Percentiles rank a stretch among this genome's conserved stretches.
phyloP scores from a whole-genome alignment of 2,113 vertebrate species.

The Dendropsophus ebraccatus region DNA sequence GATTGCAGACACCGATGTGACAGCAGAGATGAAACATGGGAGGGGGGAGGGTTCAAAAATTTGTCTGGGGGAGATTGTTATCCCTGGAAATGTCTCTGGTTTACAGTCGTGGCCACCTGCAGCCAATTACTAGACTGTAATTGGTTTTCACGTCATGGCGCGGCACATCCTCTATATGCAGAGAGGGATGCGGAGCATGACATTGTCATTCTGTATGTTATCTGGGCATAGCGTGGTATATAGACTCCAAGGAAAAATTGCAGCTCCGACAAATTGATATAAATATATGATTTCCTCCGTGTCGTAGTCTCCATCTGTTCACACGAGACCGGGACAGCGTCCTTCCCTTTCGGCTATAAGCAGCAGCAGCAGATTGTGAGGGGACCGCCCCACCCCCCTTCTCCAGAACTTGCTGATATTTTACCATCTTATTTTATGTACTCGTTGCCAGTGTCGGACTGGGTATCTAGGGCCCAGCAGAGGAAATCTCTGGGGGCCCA shows the following conservation, averaged over 20 bases:
- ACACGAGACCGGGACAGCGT: background rate
- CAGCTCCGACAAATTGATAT: background rate
- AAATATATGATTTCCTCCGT: background rate
- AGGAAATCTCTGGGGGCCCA: too few relatives aligned
- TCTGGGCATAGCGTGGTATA: too few relatives aligned
- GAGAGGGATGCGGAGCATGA: background rate
- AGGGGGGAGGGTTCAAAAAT: background rate
- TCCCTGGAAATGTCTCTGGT: background rate
- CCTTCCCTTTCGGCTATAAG: background rate
- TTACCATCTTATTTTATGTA: background rate
- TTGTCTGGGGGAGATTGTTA: background rate
- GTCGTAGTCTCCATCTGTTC: background rate
- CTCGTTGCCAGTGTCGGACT: too few relatives aligned
- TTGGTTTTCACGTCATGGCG: background rate
- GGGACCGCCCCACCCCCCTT: background rate
- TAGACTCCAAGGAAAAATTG: too few relatives aligned
- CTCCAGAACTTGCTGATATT: background rate
- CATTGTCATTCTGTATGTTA: background rate
- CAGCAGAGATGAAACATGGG: background rate
- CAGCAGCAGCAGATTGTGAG: background rate
- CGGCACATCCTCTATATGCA: background rate
- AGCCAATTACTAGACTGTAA: background rate
- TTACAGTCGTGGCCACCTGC: background rate
- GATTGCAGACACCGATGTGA: background rate
- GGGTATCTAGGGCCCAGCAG: too few relatives aligned